These are phyloP conservation scores for Riptortus pedestris DNA, from an alignment of 1,140 invertebrate species.

Conservation along the genomic window DNA sequence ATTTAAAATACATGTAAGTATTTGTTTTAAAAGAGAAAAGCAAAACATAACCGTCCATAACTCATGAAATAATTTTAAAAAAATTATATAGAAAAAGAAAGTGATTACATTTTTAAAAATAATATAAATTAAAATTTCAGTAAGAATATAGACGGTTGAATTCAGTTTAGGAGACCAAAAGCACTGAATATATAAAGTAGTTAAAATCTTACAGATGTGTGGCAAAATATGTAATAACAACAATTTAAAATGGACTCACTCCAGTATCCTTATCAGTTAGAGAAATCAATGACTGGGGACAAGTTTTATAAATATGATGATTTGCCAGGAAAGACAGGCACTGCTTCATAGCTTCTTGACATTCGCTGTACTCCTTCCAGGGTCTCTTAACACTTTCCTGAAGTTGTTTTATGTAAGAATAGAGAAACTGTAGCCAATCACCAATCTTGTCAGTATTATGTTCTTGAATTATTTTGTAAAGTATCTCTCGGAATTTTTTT, in stretches of 20 bases:
- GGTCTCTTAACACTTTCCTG: conserved; percentile 29
- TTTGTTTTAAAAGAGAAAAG: too few relatives aligned
- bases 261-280: background rate
- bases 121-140: too few relatives aligned
- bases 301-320: conserved; percentile 27
- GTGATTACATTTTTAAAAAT: too few relatives aligned
- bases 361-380: conserved; percentile 30
- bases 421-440: conserved; percentile 26
- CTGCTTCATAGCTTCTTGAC: conserved; percentile 33
- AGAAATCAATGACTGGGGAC: background rate
- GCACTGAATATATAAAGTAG: too few relatives aligned
- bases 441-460: conserved; percentile 22
- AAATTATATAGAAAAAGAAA: too few relatives aligned
- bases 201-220: too few relatives aligned
- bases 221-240: too few relatives aligned
- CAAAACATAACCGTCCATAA: too few relatives aligned
- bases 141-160: too few relatives aligned
- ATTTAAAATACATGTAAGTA: too few relatives aligned
- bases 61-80: too few relatives aligned
- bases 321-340: conserved; percentile 29
- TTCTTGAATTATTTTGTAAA: conserved; percentile 24
- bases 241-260: background rate
- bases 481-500: conserved; percentile 22
- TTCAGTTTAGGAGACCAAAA: too few relatives aligned
- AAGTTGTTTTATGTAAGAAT: conserved; percentile 27